Percentiles rank a stretch among this genome's conserved stretches.
phyloP scores from a whole-genome alignment of 35 echinoderm and acorn worm genomes.

The Acanthaster planci region DNA sequence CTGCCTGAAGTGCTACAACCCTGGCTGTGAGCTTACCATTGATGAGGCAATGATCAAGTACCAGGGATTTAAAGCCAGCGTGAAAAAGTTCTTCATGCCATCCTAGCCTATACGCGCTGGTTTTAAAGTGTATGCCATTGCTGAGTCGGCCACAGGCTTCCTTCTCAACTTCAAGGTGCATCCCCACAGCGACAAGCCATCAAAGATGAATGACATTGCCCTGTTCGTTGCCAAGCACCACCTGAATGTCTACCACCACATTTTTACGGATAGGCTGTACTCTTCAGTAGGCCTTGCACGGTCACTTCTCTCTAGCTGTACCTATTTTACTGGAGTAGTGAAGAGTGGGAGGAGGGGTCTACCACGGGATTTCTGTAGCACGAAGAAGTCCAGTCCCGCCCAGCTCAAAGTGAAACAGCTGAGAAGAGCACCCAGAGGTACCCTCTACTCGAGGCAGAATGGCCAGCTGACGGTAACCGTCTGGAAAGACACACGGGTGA shows the following conservation, averaged over 20 bases:
- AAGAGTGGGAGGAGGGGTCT: not conserved
- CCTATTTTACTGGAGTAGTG: conserved; percentile 49
- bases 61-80: not conserved
- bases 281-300: conserved; percentile 24
- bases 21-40: not conserved
- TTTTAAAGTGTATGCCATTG: not conserved
- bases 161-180: conserved; percentile 22
- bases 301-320: not conserved
- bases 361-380: conserved; percentile 12
- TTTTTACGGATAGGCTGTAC: conserved; percentile 36
- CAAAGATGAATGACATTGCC: conserved; percentile 4
- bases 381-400: not conserved
- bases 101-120: not conserved
- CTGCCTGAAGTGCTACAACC: not conserved
- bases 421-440: conserved; percentile 19
- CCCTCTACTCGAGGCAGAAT: conserved; percentile 34
- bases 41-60: not conserved
- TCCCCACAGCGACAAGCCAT: not conserved
- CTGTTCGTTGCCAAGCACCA: conserved; percentile 11
- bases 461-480: conserved; percentile 29
- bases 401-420: not conserved
- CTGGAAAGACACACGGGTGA: conserved; percentile 41
- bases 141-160: conserved; percentile 31
- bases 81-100: not conserved
- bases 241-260: conserved; percentile 13